Evolutionary conservation across 2,888 invertebrate species (phyloP), one percentile per base, ranked within the genome.

Genomic region (Stenodema calcarata): DNA sequence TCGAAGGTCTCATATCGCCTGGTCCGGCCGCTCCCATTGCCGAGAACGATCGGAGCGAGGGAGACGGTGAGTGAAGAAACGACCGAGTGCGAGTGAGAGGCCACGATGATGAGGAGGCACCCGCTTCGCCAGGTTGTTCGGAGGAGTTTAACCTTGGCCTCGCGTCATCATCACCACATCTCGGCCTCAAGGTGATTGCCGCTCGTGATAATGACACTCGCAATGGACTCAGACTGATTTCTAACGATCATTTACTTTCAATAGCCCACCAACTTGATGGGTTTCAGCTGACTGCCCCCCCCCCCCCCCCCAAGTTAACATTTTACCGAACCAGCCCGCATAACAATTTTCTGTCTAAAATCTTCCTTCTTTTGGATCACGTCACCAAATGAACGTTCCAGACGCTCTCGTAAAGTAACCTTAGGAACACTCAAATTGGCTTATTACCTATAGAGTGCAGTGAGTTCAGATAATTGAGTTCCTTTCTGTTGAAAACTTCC

Each of bases 121-220:
- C 44, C 44, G 4, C 35, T 18, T n/a, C 73, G 0, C 73, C 35
- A 7, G 35, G 35, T 18, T 11, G n/a, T 41, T 41, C 78, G 41
- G 44, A 14, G 42, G 78, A 35, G 78, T 78, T 78, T 78, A 78
- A 78, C 78, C 78, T 78, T 78, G 78, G 78, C 78, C 78, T 78
- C 78, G 78, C 78, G 27, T 78, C 78, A 78, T 78, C 78, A 78
- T 78, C 78, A 44, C 78, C 42, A 44, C 42, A 73, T 73, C 73
- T 73, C 70, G 70, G 41, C 27, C 42, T 78, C 78, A 78, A 78
- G 78, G 78, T 44, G 78, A 44, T 78, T 14, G 62, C 62, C 62
- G 62, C 62, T 62, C 62, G 23, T 23, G 62, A 62, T 62, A 27
- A 27, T 35, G 35, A 35, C 35, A 35, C 35, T 7, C 35, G 35